Base-by-base conservation (phyloP, 2,797 vertebrate genomes). In the Notolabrus celidotus region DNA sequence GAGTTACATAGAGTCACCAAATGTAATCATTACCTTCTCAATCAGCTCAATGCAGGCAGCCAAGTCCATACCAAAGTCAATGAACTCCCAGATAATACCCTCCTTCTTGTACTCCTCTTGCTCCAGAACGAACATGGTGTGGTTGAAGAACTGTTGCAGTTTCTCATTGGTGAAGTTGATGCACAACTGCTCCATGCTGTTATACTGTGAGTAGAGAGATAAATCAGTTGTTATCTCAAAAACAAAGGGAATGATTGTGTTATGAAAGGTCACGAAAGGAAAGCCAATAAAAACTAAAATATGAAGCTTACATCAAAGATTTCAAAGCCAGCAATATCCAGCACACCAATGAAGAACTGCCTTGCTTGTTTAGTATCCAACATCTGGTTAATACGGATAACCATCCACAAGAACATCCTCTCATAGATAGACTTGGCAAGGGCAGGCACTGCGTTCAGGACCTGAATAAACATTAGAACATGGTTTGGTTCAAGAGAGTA, bases 341-440 rank as follows among this genome's bases (percentile, higher is more conserved):
- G 86, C 23, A 98, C 97, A 67, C 97, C 96, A 59, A 97, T 98
- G 83, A 93, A 98, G 85, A 78, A 94, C 70, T 97, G 95, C 61
- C 97, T 95, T 56, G 94, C 71, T 61, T 97, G 95, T 80, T 97
- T 98, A 0, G 97, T 98, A 79, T 97, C 96, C 91, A 97, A 85
- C 89, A 96, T 96, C 64, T 97, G 94, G 50, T 98, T 98, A 89
- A 98, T 97, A 7, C 96, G 95, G 63, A 96, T 7, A 69, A 98
- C 97, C 97, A 98, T 98, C 97, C 97, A 97, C 90, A 97, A 81
- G 92, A 98, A 98, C 95, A 98, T 96, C 81, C 92, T 97, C 79
- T 97, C 96, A 63, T 96, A 98, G 71, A 97, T 82, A 0, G 96
- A 93, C 55, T 97, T 97, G 53, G 92, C 92, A 38, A 97, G 86